Base-by-base conservation (phyloP, 2,113 vertebrate genomes). In the Callipepla squamata region DNA sequence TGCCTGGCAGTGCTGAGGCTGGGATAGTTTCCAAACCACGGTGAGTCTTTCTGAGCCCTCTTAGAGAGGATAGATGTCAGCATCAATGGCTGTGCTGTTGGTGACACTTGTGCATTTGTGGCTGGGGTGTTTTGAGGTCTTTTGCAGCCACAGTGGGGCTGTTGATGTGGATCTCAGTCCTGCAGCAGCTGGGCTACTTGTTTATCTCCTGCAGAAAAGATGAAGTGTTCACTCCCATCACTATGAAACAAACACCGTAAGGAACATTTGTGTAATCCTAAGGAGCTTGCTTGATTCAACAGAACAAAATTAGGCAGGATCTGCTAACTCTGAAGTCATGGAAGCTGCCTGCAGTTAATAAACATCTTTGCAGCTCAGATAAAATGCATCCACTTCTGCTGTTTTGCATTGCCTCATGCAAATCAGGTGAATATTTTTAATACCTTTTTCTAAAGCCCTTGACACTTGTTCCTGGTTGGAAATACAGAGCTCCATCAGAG, bases 191-290 rank as follows among this genome's bases (percentile, higher is more conserved):
- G 47, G 13, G 44, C 50, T 47, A 25, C 26, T 61, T 85, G 62
- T 87, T 85, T 69, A 36, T 38, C 5, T 0, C 53, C 80, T 25
- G 48, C 55, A 45, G 65, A 5, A 26, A 11, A 38, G 11, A 17
- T 4, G 40, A 38, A 6, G 3, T 0, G 2, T 34, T 36, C 4
- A 2, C 65, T 77, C 42, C 63, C 44, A 5, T 26, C 40, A 6
- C 7, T 58, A 2, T 0, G 9, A 61, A 51, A 34, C 26, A 32
- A 78, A 30, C 6, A 3, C 55, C 23, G 32, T 0, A 3, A 36
- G 74, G 63, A 82, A 26, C 80, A 6, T 85, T 57, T 18, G 2
- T 26, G 44, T 59, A n/a, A 45, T 51, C 34, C 42, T 63, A 66
- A 65, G 7, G 69, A 74, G 73, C 34, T 47, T 42, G 15, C 18